Conservation (phyloP, 2,113 vertebrate species). For the Pedetes capensis region DNA sequence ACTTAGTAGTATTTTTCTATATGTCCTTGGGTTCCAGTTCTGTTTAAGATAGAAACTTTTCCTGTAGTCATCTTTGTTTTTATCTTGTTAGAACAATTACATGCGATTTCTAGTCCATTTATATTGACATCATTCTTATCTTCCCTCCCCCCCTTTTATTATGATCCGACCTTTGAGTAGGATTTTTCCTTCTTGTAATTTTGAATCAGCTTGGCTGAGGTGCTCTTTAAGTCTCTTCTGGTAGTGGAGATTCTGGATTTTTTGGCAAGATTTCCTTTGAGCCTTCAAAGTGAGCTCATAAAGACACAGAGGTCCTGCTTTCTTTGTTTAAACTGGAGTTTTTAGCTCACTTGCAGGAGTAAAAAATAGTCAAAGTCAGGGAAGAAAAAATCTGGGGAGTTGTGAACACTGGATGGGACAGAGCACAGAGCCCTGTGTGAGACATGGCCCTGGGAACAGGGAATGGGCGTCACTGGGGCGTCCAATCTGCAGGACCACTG, state of each 20-base stretch:
- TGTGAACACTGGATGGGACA: not conserved
- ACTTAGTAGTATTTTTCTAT: too few species aligned
- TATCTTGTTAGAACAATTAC: too few species aligned
- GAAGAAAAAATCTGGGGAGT: not conserved
- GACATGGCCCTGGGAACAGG: not conserved
- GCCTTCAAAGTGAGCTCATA: not conserved
- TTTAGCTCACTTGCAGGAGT: not conserved
- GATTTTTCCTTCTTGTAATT: too few species aligned
- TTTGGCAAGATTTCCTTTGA: not conserved
- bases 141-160: too few species aligned
- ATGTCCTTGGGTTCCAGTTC: too few species aligned
- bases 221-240: not conserved
- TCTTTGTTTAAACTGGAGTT: not conserved
- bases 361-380: not conserved
- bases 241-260: not conserved
- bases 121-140: too few species aligned
- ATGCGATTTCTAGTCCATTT: too few species aligned
- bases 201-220: not conserved
- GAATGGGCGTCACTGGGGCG: not conserved
- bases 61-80: too few species aligned
- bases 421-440: fast-evolving
- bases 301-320: not conserved
- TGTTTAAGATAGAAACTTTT: too few species aligned
- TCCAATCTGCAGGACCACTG: fast-evolving
- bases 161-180: too few species aligned